Conservation (phyloP, 1,140 invertebrate genomes). For the Orchesella cincta region DNA sequence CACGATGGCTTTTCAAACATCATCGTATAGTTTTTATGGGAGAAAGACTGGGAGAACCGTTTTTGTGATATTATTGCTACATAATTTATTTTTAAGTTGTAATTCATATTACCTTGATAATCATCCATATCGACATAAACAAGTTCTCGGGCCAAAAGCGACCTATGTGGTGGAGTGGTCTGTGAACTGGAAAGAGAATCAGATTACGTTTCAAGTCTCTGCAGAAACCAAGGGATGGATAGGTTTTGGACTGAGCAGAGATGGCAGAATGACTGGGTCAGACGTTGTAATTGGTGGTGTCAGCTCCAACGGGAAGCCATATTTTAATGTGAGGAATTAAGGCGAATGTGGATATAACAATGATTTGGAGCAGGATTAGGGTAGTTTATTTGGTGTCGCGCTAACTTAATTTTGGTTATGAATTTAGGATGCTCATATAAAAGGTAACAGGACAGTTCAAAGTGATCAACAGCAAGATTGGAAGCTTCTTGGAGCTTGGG, state of each 20-base stretch:
- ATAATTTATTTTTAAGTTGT: neutral
- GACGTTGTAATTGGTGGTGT: conserved; percentile 45
- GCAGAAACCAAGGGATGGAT: conserved; percentile 33
- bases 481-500: conserved; percentile 25
- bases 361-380: neutral
- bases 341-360: neutral
- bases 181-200: neutral
- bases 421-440: conserved; percentile 30
- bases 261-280: conserved; percentile 21
- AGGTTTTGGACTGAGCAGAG: conserved; percentile 30
- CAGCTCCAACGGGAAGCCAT: conserved; percentile 23
- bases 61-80: neutral
- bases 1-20: neutral
- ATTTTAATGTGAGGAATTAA: conserved; percentile 34
- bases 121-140: neutral
- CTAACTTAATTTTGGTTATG: neutral
- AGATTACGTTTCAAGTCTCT: conserved; percentile 19
- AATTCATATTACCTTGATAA: neutral
- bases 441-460: conserved; percentile 19
- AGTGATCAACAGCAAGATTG: conserved; percentile 33
- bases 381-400: neutral
- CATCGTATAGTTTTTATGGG: neutral
- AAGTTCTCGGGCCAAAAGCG: conserved; percentile 2
- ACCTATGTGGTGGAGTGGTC: conserved; percentile 4
- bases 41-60: neutral